These are phyloP conservation scores for Magallana gigas DNA, from an alignment of 1,140 invertebrate genomes.

Conservation along the genomic window DNA sequence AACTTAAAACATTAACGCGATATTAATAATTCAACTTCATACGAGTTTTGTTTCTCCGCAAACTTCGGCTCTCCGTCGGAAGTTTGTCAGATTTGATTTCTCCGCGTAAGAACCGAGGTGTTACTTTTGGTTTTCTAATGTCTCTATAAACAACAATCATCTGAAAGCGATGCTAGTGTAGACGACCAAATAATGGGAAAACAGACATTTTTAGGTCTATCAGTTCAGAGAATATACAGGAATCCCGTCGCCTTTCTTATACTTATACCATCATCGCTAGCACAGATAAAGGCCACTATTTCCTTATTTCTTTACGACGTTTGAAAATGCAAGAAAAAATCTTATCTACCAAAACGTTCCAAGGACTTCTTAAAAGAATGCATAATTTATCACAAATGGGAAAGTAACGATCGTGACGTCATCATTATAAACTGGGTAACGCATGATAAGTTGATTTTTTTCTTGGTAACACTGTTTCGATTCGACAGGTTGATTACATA, in stretches of 20 bases:
- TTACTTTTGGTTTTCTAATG: neutral
- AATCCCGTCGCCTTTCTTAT: no score
- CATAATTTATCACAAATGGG: neutral
- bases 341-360: constrained; percentile 13
- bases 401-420: constrained; percentile 8
- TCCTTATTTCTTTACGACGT: neutral
- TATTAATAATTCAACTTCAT: constrained; percentile 28
- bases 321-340: neutral
- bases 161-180: neutral
- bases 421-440: neutral
- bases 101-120: neutral
- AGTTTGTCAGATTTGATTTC: constrained; percentile 19
- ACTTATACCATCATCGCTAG: neutral
- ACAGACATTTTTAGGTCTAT: neutral
- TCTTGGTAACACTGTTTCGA: neutral
- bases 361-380: neutral
- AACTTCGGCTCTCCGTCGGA: neutral
- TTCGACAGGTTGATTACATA: neutral
- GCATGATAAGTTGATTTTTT: neutral
- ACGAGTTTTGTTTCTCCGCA: constrained; percentile 8
- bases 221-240: neutral
- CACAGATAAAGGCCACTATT: neutral
- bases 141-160: constrained; percentile 19
- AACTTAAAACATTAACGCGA: neutral
- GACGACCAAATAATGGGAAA: neutral